phyloP scores from a whole-genome alignment of 1,140 invertebrate genomes.

The Oncopodura yosiiana region DNA sequence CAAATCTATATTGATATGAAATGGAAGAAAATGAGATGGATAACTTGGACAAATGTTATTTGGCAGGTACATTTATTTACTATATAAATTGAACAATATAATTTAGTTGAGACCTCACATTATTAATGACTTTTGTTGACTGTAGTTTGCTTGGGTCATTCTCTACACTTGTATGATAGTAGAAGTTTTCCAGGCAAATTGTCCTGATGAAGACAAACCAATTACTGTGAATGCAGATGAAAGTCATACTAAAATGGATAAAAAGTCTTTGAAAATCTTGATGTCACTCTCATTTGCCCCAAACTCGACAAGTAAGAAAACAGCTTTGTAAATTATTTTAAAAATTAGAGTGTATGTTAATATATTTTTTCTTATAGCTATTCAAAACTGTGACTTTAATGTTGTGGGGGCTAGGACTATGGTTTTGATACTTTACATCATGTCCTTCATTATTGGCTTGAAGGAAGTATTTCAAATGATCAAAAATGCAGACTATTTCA shows the following conservation, averaged over 20 bases:
- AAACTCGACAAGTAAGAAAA: conserved; percentile 8
- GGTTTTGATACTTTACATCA: neutral
- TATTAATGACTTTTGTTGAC: no score
- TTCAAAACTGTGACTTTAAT: conserved; percentile 15
- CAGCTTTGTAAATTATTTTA: neutral
- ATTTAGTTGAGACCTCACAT: neutral
- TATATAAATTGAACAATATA: neutral
- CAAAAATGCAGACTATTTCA: neutral
- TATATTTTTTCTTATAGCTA: neutral
- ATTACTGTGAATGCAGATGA: neutral
- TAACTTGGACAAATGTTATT: conserved; percentile 8
- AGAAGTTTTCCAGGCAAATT: conserved; percentile 19
- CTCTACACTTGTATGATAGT: conserved; percentile 14
- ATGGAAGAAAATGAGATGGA: conserved; percentile 18
- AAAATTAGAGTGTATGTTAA: neutral
- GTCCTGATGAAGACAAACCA: conserved; percentile 4
- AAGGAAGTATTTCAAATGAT: conserved; percentile 24
- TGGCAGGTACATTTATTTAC: neutral
- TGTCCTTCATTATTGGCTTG: conserved; percentile 1
- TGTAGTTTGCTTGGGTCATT: conserved; percentile 12
- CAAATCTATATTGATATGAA: conserved; percentile 21
- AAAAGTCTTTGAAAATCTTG: conserved; percentile 1
- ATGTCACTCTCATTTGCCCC: conserved; percentile 10
- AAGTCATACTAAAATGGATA: neutral
- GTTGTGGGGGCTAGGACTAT: neutral